These are phyloP conservation scores for Cryptosula pallasiana DNA, from an alignment of 2,888 invertebrate species.

Conservation along the genomic window DNA sequence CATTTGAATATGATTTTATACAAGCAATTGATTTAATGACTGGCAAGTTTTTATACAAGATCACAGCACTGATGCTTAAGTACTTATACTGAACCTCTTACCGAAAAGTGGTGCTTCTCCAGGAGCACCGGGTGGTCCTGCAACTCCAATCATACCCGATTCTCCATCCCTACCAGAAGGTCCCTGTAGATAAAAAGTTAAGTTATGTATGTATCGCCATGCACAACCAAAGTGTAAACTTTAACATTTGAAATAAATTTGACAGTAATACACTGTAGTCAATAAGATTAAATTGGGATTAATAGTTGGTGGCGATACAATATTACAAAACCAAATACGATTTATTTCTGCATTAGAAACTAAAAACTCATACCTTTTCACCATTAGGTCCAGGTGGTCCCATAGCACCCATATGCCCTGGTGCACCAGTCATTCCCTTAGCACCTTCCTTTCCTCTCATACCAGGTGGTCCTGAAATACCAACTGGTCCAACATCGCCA, in stretches of 20 bases:
- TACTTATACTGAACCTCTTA: neutral
- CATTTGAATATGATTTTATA: too few relatives aligned
- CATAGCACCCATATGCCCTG: constrained; percentile 25
- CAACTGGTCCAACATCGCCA: constrained; percentile 24
- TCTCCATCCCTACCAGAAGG: constrained; percentile 14
- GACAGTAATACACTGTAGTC: too few relatives aligned
- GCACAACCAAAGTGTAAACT: too few relatives aligned
- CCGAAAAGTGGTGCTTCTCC: constrained; percentile 14
- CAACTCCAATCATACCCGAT: neutral
- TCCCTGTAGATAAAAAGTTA: too few relatives aligned
- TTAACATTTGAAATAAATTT: too few relatives aligned
- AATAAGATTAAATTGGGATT: too few relatives aligned
- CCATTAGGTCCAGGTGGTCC: constrained; percentile 26
- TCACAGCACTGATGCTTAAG: too few relatives aligned
- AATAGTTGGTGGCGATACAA: too few relatives aligned
- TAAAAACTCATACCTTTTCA: neutral
- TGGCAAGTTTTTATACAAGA: too few relatives aligned
- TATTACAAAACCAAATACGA: too few relatives aligned
- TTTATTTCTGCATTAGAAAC: neutral
- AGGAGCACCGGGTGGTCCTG: constrained; percentile 24
- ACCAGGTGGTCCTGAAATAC: constrained; percentile 26
- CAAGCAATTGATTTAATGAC: too few relatives aligned
- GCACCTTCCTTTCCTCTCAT: constrained; percentile 24
- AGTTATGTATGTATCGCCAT: too few relatives aligned
- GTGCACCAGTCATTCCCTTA: constrained; percentile 26